Evolutionary conservation across 2,888 invertebrate genomes (phyloP), one percentile per base, ranked within the genome.

Genomic region (Sthenelais limicola): DNA sequence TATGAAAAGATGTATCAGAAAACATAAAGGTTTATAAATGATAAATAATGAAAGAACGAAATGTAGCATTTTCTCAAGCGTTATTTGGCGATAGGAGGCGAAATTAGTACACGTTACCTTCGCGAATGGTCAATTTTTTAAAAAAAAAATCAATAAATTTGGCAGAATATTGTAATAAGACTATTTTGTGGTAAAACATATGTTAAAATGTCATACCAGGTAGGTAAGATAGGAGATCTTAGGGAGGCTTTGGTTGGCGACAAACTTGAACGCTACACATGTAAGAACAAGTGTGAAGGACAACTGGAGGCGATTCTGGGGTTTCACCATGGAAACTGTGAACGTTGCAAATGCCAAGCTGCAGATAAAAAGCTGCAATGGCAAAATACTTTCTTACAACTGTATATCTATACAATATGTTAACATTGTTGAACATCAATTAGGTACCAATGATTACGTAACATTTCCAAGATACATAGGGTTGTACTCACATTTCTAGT

Each of bases 181-280:
- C 12, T n/a, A 52, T 21, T 15, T 15, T 43, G 15, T 9, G 15
- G 43, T 15, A 43, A 43, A 15, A 18, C 9, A 43, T 18, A 51
- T 21, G 24, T 21, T 12, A 12, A 9, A 21, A 9, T 21, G 33
- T 18, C 51, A 48, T 72, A 77, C 77, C 67, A 77, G 43, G 35
- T 71, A 67, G 3, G 78, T 78, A 51, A 78, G 67, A 56, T 78
- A 78, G 3, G 78, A 78, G 43, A 78, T 77, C 48, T 77, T 77
- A 3, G 78, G 78, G 7, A 78, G 70, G 62, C 74, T 74, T 71
- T 77, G 74, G 62, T 72, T 77, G 52, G 75, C 75, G 49, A 77
- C 75, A 71, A 76, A 78, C 69, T 77, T 77, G 62, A 78, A 78
- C 26, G 75, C 73, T 18, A 78, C 71, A 2, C 72, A 68, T 18